Percentiles rank a stretch among this genome's conserved stretches.
Conservation (phyloP, 2,888 invertebrate species). For the Lordiphosa andalusiaca region DNA sequence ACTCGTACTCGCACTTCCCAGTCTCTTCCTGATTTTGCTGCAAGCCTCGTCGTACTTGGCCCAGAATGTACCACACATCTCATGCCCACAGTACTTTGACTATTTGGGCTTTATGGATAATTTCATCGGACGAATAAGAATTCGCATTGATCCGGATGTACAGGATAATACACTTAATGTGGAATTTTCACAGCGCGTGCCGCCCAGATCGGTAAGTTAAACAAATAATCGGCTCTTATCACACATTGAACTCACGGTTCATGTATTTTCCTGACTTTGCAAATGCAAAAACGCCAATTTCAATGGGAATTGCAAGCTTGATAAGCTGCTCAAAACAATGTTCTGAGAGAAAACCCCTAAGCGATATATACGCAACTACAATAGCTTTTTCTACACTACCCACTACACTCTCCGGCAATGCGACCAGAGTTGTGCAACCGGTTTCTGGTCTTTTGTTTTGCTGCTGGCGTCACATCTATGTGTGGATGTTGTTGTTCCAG, state of each 20-base stretch:
- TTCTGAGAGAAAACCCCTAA: conserved; percentile 15
- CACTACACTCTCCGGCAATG: conserved; percentile 12
- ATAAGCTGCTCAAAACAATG: conserved; percentile 18
- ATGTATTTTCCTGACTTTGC: conserved; percentile 28
- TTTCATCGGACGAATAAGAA: conserved; percentile 52
- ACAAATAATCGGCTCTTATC: conserved; percentile 37
- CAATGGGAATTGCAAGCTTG: conserved; percentile 32
- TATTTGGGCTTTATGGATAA: conserved; percentile 41
- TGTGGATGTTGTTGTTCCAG: conserved; percentile 5
- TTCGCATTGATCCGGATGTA: conserved; percentile 36
- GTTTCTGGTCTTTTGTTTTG: conserved; percentile 15
- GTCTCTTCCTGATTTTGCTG: conserved; percentile 21
- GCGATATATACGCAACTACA: neutral
- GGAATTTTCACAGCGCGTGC: conserved; percentile 61
- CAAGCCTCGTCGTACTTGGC: conserved; percentile 9
- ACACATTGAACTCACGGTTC: conserved; percentile 32
- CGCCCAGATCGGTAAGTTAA: conserved; percentile 51
- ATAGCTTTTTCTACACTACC: conserved; percentile 2
- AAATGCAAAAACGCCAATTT: conserved; percentile 9
- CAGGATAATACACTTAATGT: conserved; percentile 43
- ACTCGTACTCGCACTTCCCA: conserved; percentile 11
- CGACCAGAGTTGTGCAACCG: conserved; percentile 21
- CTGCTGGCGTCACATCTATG: conserved; percentile 3
- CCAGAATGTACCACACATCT: conserved; percentile 50
- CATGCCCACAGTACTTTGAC: conserved; percentile 64